These are phyloP conservation scores for Leguminivora glycinivorella DNA, from an alignment of 1,140 invertebrate species.

Conservation along the genomic window DNA sequence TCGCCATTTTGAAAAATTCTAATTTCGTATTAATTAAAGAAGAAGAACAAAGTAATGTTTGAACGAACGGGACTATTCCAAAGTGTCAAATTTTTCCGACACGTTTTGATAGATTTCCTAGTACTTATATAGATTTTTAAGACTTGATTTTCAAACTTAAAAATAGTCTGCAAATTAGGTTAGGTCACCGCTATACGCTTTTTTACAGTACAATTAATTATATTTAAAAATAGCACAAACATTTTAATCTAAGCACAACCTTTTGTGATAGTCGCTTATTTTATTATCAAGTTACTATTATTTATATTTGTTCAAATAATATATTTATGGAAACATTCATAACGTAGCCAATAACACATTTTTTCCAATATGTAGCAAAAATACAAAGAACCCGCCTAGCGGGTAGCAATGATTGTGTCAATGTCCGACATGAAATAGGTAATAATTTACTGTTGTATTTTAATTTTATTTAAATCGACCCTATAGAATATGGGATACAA, in stretches of 20 bases:
- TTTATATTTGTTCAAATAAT: no score
- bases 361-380: no score
- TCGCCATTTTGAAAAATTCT: neutral
- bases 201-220: conserved; percentile 49
- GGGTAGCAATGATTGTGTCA: no score
- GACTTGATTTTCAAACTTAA: neutral
- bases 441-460: no score
- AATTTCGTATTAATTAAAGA: neutral
- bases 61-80: neutral
- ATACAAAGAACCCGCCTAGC: no score
- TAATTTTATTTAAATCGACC: no score
- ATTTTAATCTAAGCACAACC: conserved; percentile 23
- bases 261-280: conserved; percentile 9
- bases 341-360: no score
- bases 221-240: conserved; percentile 39
- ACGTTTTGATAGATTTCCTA: conserved; percentile 30
- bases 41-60: neutral
- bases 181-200: conserved; percentile 47
- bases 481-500: no score
- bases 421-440: no score
- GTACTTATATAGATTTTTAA: conserved; percentile 22
- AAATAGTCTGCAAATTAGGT: conserved; percentile 34
- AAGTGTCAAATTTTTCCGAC: conserved; percentile 34
- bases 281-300: neutral
- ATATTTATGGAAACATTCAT: no score